Evolutionary conservation across 1,140 invertebrate genomes (phyloP).

Genomic region (Apis cerana): DNA sequence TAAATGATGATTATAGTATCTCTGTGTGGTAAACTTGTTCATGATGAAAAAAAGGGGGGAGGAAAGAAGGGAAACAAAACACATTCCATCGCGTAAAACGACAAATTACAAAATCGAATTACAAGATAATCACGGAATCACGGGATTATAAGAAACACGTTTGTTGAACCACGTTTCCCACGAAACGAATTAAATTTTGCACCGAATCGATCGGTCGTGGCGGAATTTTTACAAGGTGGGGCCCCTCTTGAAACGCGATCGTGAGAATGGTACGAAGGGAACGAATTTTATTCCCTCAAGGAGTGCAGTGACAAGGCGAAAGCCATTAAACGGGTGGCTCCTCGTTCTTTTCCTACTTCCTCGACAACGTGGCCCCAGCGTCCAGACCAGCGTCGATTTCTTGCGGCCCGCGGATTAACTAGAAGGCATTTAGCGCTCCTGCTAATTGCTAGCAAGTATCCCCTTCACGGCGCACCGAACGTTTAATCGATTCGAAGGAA

Average conservation of each 20-base stretch:
- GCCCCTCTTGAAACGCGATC: conserved; percentile 31
- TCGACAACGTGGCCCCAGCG: conserved; percentile 41
- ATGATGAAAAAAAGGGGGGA: not conserved
- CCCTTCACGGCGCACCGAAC: conserved; percentile 60
- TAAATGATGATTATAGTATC: too few species aligned
- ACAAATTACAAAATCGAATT: not conserved
- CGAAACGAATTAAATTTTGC: conserved; percentile 12
- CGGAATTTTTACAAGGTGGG: not conserved
- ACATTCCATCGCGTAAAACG: too few species aligned
- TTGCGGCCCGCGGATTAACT: conserved; percentile 58
- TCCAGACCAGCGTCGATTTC: conserved; percentile 53
- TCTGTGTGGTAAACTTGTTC: too few species aligned
- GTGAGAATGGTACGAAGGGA: conserved; percentile 36
- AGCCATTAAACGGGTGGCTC: conserved; percentile 49
- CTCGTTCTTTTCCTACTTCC: conserved; percentile 66
- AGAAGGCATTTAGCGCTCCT: conserved; percentile 72
- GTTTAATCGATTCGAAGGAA: conserved; percentile 74
- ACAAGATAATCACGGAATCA: too few species aligned
- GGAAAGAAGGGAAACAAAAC: not conserved
- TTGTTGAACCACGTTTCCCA: not conserved
- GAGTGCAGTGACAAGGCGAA: conserved; percentile 14
- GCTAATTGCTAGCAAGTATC: conserved; percentile 76
- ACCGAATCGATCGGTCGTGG: not conserved
- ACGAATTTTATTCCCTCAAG: conserved; percentile 52
- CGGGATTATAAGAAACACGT: not conserved